Evolutionary conservation across 1,140 invertebrate species (phyloP), one percentile per base, ranked within the genome.

Genomic region (Drosophila triauraria): DNA sequence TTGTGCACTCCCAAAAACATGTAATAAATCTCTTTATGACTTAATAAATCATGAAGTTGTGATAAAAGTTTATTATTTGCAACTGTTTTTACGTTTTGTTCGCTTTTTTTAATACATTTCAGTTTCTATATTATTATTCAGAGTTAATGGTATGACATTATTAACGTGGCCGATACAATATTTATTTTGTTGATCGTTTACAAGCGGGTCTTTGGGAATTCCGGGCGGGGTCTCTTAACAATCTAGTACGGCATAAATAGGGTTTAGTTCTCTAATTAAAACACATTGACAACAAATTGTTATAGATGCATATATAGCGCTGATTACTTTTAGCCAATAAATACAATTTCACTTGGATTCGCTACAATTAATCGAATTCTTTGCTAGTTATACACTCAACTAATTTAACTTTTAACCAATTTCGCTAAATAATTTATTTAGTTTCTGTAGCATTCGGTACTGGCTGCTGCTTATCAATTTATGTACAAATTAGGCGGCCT

Each of bases 341-440:
- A 85, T 81, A 80, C 32, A 80, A 77, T 38, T 78, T 82, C 61
- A 64, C 62, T 75, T 67, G 71, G 68, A 63, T 65, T 61, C 40
- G 69, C 56, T 85, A 61, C 47, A 53, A 25, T 68, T 60, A 57
- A 46, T 74, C 48, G 46, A 69, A 61, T 68, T 70, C 69, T 81
- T 85, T 57, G 64, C 82, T 86, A 85, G 38, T 32, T 65, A 50
- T 77, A 48, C 72, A 57, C 50, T 81, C 67, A 65, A 50, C 75
- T 80, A 88, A 83, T 76, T 76, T 70, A 80, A 82, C 71, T 74
- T 75, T 76, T 76, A 79, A 69, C 83, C 84, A 87, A 88, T 88
- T 84, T 86, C 32, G 72, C 83, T 87, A 87, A 83, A 80, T 87
- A 87, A 88, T 80, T 87, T 83, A 87, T 78, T 56, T 78, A 70